Evolutionary conservation across 2,888 invertebrate species (phyloP).

Genomic region (Brachyopa scutellaris): DNA sequence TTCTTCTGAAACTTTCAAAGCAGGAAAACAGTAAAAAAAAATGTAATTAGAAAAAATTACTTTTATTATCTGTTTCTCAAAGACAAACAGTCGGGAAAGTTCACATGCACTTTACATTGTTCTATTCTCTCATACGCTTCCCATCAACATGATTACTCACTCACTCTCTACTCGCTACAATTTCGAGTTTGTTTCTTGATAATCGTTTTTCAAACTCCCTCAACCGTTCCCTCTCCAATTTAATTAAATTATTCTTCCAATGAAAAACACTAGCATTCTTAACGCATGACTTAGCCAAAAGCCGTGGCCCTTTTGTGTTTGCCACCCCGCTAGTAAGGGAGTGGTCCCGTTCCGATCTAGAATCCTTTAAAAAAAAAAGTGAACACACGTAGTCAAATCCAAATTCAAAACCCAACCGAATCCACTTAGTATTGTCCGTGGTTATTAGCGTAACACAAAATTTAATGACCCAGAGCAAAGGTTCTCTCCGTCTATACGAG

Average conservation of each 20-base stretch:
- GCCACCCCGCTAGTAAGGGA: slow-evolving; percentile 24
- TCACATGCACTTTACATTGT: slow-evolving; percentile 45
- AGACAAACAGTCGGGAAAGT: slow-evolving; percentile 22
- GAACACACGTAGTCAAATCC: slow-evolving; percentile 28
- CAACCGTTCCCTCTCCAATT: slow-evolving; percentile 17
- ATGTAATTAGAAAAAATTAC: too few relatives aligned
- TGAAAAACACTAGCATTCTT: slow-evolving; percentile 7
- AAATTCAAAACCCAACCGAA: slow-evolving; percentile 41
- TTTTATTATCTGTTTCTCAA: too few relatives aligned
- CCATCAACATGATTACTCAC: slow-evolving; percentile 18
- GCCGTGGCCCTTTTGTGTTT: not conserved
- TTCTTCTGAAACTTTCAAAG: too few relatives aligned
- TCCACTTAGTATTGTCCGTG: slow-evolving; percentile 54
- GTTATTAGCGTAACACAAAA: slow-evolving; percentile 65
- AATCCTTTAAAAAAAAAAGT: slow-evolving; percentile 14
- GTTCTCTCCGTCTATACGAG: slow-evolving; percentile 8
- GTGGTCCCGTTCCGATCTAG: not conserved
- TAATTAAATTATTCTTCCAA: slow-evolving; percentile 38
- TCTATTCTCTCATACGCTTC: slow-evolving; percentile 5
- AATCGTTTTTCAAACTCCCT: slow-evolving; percentile 28
- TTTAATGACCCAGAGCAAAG: slow-evolving; percentile 69
- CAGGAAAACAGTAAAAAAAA: too few relatives aligned
- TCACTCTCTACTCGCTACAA: not conserved
- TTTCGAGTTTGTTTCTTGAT: not conserved
- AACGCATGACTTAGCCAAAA: slow-evolving; percentile 18